phyloP scores from a whole-genome alignment of 2,888 invertebrate species.

The Cecidostiba fungosa region DNA sequence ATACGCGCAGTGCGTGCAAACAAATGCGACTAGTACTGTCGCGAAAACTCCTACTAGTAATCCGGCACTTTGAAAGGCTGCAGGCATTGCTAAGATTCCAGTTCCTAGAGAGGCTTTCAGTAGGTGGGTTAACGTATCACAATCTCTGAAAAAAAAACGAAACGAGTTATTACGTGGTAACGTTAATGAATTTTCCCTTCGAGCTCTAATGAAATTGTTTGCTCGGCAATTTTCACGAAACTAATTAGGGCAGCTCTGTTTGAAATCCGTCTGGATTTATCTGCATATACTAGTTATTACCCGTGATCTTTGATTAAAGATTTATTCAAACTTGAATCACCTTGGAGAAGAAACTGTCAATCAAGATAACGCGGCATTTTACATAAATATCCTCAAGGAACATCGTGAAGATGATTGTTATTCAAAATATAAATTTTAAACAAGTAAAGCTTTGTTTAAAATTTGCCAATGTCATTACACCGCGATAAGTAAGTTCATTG shows the following conservation, averaged over 20 bases:
- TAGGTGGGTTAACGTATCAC: constrained; percentile 95
- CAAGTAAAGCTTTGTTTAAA: background rate
- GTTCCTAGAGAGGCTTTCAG: constrained; percentile 98
- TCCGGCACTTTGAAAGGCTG: constrained; percentile 94
- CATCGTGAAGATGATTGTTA: background rate
- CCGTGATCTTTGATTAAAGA: background rate
- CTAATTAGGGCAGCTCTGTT: background rate
- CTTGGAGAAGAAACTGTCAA: background rate
- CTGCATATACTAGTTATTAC: background rate
- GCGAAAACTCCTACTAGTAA: constrained; percentile 91
- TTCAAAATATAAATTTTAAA: no score
- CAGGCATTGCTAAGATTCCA: constrained; percentile 97
- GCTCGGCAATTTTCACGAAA: background rate
- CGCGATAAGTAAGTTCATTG: background rate
- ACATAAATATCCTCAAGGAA: background rate
- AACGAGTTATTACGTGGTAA: background rate
- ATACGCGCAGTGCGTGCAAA: constrained; percentile 98
- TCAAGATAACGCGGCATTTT: background rate
- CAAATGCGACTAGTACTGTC: constrained; percentile 91
- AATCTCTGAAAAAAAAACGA: constrained; percentile 84
- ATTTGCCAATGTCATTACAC: background rate
- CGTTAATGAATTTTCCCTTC: background rate
- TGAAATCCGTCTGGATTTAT: background rate
- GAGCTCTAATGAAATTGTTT: constrained; percentile 22
- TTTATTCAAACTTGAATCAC: background rate